Conservation (phyloP, 2,797 vertebrate species). For the Peromyscus eremicus region DNA sequence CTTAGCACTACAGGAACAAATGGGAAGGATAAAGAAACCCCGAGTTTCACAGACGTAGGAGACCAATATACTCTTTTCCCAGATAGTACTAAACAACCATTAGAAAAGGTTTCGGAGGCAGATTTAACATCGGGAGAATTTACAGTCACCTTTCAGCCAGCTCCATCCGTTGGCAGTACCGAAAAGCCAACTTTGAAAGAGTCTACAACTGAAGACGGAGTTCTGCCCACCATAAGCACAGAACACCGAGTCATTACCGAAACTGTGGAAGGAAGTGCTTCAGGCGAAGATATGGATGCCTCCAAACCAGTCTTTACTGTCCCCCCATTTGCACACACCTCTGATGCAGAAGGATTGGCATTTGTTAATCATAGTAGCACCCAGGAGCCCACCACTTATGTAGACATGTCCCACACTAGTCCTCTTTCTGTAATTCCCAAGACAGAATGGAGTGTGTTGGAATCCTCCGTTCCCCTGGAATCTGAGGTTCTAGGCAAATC, state of each 20-base stretch:
- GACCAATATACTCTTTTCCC: slow-evolving; percentile 80
- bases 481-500: slow-evolving; percentile 79
- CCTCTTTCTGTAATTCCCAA: slow-evolving; percentile 77
- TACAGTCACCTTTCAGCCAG: slow-evolving; percentile 84
- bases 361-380: slow-evolving; percentile 72
- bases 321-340: slow-evolving; percentile 38
- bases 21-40: slow-evolving; percentile 61
- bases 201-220: slow-evolving; percentile 50
- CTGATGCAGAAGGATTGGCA: slow-evolving; percentile 60
- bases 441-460: slow-evolving; percentile 75
- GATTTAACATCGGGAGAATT: slow-evolving; percentile 64
- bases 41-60: slow-evolving; percentile 85
- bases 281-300: slow-evolving; percentile 64
- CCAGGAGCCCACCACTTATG: slow-evolving; percentile 72
- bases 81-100: slow-evolving; percentile 39
- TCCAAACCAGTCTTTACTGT: slow-evolving; percentile 56
- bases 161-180: slow-evolving; percentile 82
- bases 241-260: slow-evolving; percentile 25
- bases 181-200: slow-evolving; percentile 84
- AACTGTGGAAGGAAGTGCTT: slow-evolving; percentile 81
- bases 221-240: slow-evolving; percentile 23
- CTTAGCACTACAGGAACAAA: slow-evolving; percentile 5
- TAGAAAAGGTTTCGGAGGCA: slow-evolving; percentile 85
- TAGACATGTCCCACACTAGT: slow-evolving; percentile 74
- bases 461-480: slow-evolving; percentile 78